Evolutionary conservation across 2,888 invertebrate genomes (phyloP), one percentile per base, ranked within the genome.

Genomic region (Cerastis rubricosa): DNA sequence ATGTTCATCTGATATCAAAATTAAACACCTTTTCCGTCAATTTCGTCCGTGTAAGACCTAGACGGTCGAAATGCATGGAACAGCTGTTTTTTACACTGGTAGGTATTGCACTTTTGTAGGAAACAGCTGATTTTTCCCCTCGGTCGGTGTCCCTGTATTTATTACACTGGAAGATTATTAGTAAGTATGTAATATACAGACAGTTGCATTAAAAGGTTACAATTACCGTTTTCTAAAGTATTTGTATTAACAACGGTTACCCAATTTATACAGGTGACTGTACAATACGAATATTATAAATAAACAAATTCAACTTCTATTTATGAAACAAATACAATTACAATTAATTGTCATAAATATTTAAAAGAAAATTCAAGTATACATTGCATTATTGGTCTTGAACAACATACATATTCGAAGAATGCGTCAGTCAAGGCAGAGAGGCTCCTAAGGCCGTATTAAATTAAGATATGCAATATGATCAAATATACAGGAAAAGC

Each of bases 361-460:
- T 40, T 57, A 43, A 22, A 43, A 29, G 12, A 59, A 49, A 43
- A 59, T n/a, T 64, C 7, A 22, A 57, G 22, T 65, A 54, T n/a
- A 71, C 49, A 54, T 22, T 64, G 40, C 59, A 29, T 64, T 17
- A 67, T 63, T 79, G 22, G 57, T 80, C 64, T 79, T 81, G 64
- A 81, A 67, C 67, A 80, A 51, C 35, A 54, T 63, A 75, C 35
- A 79, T 81, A 79, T 81, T 69, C 64, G 57, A 80, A 76, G 29
- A 51, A 43, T 61, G 47, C 61, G 80, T 78, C 63, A 79, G 74
- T 79, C 78, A 74, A 81, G 79, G 68, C 74, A 78, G 57, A 74
- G 29, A 14, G 61, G 54, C 47, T 47, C 47, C 4, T 49, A 64
- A 14, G n/a, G 66, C 51, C 45, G 12, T 75, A 64, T 45, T 59